Conservation (phyloP, 30 jellyfish, hydroid and myxozoan genomes). For the Hydractinia symbiolongicarpus region DNA sequence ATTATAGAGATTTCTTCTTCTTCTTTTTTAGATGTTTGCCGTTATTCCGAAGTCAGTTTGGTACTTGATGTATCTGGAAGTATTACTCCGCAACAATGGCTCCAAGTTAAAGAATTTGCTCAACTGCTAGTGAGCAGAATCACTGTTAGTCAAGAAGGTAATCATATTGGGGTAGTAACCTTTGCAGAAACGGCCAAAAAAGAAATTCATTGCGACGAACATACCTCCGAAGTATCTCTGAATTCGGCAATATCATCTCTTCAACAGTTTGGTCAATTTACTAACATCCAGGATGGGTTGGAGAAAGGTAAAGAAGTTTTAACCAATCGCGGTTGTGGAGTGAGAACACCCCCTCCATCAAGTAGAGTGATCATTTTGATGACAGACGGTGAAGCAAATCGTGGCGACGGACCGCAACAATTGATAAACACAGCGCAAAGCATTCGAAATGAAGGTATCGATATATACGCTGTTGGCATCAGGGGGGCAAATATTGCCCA, state of each 20-base stretch:
- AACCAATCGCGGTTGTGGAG: slow-evolving; percentile 3
- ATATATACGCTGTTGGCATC: slow-evolving; percentile 19
- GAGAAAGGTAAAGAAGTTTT: slow-evolving; percentile 7
- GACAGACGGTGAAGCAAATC: slow-evolving; percentile 21
- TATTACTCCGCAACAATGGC: slow-evolving; percentile 9
- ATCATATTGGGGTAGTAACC: not conserved
- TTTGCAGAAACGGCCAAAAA: not conserved
- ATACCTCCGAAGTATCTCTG: not conserved
- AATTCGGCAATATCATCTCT: not conserved
- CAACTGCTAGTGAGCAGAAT: not conserved
- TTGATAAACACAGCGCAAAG: not conserved
- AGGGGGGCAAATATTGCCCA: slow-evolving; percentile 3
- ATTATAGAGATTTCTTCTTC: too few relatives aligned
- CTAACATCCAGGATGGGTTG: slow-evolving; percentile 20
- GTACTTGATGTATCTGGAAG: slow-evolving; percentile 17
- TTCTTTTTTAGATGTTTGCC: not conserved
- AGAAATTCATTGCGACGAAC: not conserved
- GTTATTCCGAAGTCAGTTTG: slow-evolving; percentile 10
- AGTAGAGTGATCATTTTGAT: slow-evolving; percentile 13
- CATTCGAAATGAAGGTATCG: slow-evolving; percentile 6
- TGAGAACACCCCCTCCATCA: not conserved
- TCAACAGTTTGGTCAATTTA: not conserved
- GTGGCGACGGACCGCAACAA: slow-evolving; percentile 10
- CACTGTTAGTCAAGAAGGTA: not conserved
- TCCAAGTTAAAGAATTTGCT: not conserved